A percentile compares a stretch with the other conserved stretches of the same genome.
These are phyloP conservation scores for Bombus fervidus DNA, from an alignment of 1,140 invertebrate genomes.

Conservation along the genomic window DNA sequence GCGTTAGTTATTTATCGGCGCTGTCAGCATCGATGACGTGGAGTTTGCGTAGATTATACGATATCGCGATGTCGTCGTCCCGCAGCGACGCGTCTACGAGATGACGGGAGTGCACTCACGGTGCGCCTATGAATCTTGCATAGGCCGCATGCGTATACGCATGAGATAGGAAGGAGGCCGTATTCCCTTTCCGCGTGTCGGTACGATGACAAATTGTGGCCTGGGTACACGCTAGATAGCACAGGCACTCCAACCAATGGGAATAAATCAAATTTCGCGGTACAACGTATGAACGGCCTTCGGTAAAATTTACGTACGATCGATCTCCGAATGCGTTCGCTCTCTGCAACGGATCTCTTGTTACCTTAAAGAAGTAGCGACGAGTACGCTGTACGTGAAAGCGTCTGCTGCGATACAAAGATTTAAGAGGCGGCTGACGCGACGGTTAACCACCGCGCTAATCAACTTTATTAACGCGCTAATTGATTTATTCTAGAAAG, in stretches of 20 bases:
- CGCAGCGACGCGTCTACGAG: constrained; percentile 20
- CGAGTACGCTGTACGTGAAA: neutral
- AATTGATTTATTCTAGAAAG: constrained; percentile 21
- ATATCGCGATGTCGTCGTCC: neutral
- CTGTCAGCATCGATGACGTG: neutral
- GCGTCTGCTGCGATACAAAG: neutral
- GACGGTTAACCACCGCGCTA: neutral
- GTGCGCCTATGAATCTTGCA: constrained; percentile 38
- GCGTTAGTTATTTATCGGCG: constrained; percentile 23
- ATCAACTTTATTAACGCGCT: neutral
- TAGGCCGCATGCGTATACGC: constrained; percentile 34
- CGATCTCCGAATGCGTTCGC: neutral
- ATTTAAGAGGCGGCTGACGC: neutral
- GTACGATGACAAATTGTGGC: constrained; percentile 41
- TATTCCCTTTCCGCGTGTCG: neutral
- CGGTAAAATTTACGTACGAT: constrained; percentile 2
- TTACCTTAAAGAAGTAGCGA: neutral
- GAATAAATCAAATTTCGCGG: constrained; percentile 36
- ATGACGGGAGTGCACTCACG: constrained; percentile 23
- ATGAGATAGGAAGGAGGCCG: constrained; percentile 1
- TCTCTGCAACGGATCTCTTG: neutral
- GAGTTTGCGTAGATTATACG: constrained; percentile 27
- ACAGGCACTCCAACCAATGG: neutral
- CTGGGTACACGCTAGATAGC: constrained; percentile 6
- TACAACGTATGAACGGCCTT: neutral